Percentiles rank a stretch among this genome's conserved stretches.
phyloP scores from a whole-genome alignment of 2,113 vertebrate genomes.

The Etia nguti region DNA sequence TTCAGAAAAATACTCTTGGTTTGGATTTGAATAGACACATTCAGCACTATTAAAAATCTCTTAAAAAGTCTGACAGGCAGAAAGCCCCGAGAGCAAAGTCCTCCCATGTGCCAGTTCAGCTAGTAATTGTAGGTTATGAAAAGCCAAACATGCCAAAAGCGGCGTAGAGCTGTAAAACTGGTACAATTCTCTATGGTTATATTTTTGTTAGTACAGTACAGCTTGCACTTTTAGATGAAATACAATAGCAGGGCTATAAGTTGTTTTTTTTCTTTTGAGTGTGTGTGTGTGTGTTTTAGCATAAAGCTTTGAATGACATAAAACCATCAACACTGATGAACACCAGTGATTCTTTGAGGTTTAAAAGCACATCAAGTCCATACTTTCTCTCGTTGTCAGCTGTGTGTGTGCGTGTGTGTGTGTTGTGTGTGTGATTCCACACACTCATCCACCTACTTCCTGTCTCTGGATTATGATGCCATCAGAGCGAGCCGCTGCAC shows the following conservation, averaged over 20 bases:
- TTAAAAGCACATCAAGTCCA: not conserved
- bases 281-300: not conserved
- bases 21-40: not conserved
- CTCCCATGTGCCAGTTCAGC: not conserved
- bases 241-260: not conserved
- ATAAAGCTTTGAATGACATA: not conserved
- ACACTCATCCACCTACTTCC: conserved; percentile 26
- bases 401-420: not conserved
- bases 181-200: not conserved
- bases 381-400: conserved; percentile 13
- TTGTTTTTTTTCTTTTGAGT: not conserved
- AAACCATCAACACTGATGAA: not conserved
- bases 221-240: not conserved
- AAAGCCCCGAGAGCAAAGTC: not conserved
- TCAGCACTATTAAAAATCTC: not conserved
- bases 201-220: not conserved
- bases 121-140: not conserved
- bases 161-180: not conserved
- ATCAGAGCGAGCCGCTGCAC: conserved; percentile 14
- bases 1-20: not conserved
- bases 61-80: not conserved
- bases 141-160: not conserved
- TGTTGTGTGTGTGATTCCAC: not conserved
- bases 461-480: conserved; percentile 53
- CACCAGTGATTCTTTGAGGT: not conserved